Evolutionary conservation across 2,113 vertebrate genomes (phyloP).

Genomic region (Odocoileus virginianus): DNA sequence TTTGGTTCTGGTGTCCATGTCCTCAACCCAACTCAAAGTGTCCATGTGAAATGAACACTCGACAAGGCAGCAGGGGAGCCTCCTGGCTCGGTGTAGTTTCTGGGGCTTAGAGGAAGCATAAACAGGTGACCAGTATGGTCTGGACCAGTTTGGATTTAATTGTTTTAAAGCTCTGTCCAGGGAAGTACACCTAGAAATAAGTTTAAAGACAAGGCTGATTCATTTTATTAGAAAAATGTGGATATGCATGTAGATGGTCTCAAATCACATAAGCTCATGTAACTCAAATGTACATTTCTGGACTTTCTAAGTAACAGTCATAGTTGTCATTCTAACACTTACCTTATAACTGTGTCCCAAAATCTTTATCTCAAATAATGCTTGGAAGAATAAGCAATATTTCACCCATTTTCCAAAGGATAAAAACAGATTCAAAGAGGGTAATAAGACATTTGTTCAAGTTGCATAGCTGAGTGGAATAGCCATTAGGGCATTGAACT

Average conservation of each 20-base stretch:
- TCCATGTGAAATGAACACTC: not conserved
- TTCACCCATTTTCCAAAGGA: not conserved
- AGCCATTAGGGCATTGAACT: not conserved
- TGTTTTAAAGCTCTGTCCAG: not conserved
- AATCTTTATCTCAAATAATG: not conserved
- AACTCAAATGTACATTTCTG: not conserved
- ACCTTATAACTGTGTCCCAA: not conserved
- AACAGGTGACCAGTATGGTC: not conserved
- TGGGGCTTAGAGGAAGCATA: not conserved
- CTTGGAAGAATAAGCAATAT: not conserved
- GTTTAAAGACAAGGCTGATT: not conserved
- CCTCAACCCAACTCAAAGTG: not conserved
- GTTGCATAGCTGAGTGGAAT: not conserved
- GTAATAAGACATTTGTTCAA: not conserved
- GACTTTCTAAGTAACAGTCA: not conserved
- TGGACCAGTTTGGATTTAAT: not conserved
- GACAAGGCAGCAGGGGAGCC: not conserved
- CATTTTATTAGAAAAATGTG: not conserved
- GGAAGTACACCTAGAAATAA: not conserved
- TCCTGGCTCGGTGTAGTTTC: not conserved
- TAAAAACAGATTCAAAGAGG: not conserved
- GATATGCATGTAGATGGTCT: not conserved
- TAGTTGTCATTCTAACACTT: not conserved
- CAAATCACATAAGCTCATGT: not conserved
- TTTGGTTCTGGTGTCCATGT: not conserved